phyloP scores from a whole-genome alignment of 2,888 invertebrate species.

The Cyrtodaria siliqua region DNA sequence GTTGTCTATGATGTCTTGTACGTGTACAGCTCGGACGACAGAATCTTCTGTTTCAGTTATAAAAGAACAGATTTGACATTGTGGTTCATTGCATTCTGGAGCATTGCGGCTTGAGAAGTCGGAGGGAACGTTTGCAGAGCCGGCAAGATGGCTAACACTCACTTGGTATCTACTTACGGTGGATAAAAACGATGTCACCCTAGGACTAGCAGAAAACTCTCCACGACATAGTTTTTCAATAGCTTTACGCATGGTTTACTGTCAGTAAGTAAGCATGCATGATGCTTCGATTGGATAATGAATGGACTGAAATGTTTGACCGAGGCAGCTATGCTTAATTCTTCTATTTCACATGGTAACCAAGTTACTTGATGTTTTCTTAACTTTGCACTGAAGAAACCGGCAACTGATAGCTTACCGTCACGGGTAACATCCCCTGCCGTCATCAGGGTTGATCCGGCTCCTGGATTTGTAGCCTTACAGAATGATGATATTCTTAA shows the following conservation, averaged over 20 bases:
- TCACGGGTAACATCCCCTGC: conserved; percentile 52
- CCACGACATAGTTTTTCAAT: conserved; percentile 62
- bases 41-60: conserved; percentile 52
- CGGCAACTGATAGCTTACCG: conserved; percentile 47
- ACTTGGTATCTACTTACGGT: conserved; percentile 52
- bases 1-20: conserved; percentile 36
- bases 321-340: conserved; percentile 61
- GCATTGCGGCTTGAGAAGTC: conserved; percentile 61
- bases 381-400: conserved; percentile 69
- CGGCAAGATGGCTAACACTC: conserved; percentile 37
- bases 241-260: conserved; percentile 67
- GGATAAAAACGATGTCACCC: conserved; percentile 59
- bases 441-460: too few species aligned
- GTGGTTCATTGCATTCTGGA: conserved; percentile 41
- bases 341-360: conserved; percentile 68
- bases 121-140: conserved; percentile 47
- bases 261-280: too few species aligned
- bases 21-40: conserved; percentile 43
- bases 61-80: conserved; percentile 60
- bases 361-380: conserved; percentile 64
- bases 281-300: conserved; percentile 58
- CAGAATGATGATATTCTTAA: too few species aligned
- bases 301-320: conserved; percentile 65
- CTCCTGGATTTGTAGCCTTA: too few species aligned
- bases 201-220: conserved; percentile 65